Conservation (phyloP, 2,888 invertebrate species). For the Eledona agricola region DNA sequence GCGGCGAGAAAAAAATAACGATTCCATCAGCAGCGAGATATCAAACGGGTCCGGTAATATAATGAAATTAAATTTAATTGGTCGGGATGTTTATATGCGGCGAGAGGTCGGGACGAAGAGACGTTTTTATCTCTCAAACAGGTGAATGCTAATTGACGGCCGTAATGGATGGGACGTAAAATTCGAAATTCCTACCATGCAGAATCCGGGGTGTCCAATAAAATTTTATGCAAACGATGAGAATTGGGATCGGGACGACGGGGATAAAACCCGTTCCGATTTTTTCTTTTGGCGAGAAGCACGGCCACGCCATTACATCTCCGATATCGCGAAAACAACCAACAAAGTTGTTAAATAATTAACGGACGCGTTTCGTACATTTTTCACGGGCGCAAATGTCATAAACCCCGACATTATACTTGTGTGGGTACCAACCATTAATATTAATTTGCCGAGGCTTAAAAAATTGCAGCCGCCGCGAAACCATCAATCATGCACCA, state of each 20-base stretch:
- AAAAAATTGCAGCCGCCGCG: too few relatives aligned
- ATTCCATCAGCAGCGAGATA: constrained; percentile 34
- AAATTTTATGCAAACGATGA: constrained; percentile 22
- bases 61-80: constrained; percentile 57
- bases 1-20: constrained; percentile 12
- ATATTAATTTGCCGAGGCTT: too few relatives aligned
- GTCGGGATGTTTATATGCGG: constrained; percentile 37
- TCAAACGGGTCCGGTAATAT: constrained; percentile 45
- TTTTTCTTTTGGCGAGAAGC: too few relatives aligned
- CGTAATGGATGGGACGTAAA: constrained; percentile 35
- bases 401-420: too few relatives aligned
- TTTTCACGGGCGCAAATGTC: too few relatives aligned
- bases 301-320: too few relatives aligned
- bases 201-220: constrained; percentile 26
- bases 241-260: constrained; percentile 14
- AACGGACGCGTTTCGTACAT: too few relatives aligned
- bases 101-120: constrained; percentile 37
- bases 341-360: too few relatives aligned
- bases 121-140: constrained; percentile 50
- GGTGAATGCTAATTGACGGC: constrained; percentile 43
- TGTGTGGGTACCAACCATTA: too few relatives aligned
- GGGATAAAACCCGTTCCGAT: constrained; percentile 10
- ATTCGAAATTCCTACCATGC: constrained; percentile 25
- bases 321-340: too few relatives aligned
- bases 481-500: too few relatives aligned